These are phyloP conservation scores for Athrips mouffetella DNA, from an alignment of 2,888 invertebrate species.

Conservation along the genomic window DNA sequence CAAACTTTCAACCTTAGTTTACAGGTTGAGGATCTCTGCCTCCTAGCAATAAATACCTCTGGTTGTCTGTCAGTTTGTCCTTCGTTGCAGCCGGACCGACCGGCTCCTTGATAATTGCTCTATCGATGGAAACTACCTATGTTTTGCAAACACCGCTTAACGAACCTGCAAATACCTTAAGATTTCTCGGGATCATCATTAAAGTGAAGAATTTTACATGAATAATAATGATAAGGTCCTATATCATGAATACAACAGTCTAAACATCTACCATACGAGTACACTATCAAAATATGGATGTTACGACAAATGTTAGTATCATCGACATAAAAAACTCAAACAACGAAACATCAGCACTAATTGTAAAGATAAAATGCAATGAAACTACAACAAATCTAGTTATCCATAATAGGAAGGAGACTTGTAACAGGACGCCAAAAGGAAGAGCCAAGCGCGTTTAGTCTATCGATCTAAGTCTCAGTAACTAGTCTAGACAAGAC, in stretches of 20 bases:
- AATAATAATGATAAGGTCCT: not conserved
- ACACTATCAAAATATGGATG: too few species aligned
- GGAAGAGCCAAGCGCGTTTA: not conserved
- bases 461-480: slow-evolving; percentile 2
- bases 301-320: too few species aligned
- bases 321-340: too few species aligned
- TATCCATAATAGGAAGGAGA: not conserved
- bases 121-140: slow-evolving; percentile 41
- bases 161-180: not conserved
- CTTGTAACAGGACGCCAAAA: not conserved
- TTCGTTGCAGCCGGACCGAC: slow-evolving; percentile 57
- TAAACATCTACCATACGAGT: too few species aligned
- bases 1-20: not conserved
- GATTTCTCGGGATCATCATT: not conserved
- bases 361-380: too few species aligned
- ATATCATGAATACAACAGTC: too few species aligned
- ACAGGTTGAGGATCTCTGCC: not conserved
- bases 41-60: slow-evolving; percentile 57
- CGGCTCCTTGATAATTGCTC: slow-evolving; percentile 47
- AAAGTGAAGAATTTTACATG: not conserved
- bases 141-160: slow-evolving; percentile 22
- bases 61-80: slow-evolving; percentile 60
- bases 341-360: too few species aligned
- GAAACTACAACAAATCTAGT: not conserved
- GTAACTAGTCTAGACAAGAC: slow-evolving; percentile 20